phyloP scores from a whole-genome alignment of 2,797 vertebrate genomes.

The Oryzias dopingdopingensis region DNA sequence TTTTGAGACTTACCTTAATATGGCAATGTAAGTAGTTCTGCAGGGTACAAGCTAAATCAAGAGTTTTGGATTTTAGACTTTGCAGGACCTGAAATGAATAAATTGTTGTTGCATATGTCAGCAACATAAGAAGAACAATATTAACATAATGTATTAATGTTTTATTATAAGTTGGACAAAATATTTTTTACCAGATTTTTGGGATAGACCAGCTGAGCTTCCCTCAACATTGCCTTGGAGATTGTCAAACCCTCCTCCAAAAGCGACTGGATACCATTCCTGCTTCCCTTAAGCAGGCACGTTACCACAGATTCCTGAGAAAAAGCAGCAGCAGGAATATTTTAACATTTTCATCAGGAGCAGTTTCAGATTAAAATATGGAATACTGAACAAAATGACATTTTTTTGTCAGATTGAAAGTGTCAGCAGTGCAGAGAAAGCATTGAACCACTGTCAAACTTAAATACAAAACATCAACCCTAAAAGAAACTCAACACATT shows the following conservation, averaged over 20 bases:
- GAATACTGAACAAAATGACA: no score
- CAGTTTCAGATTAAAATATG: background rate
- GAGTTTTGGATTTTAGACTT: conserved; percentile 69
- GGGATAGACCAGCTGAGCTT: conserved; percentile 71
- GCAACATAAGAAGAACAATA: background rate
- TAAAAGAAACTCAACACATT: no score
- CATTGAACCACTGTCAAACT: no score
- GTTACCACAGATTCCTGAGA: conserved; percentile 46
- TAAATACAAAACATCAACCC: no score
- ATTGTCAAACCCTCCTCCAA: conserved; percentile 73
- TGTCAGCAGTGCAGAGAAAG: no score
- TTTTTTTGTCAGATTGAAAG: no score
- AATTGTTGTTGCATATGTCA: background rate
- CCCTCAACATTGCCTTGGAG: conserved; percentile 70
- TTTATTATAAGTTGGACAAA: background rate
- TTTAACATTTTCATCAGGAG: background rate
- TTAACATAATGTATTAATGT: no score
- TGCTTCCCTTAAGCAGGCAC: conserved; percentile 76
- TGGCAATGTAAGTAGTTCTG: conserved; percentile 76
- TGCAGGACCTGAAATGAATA: conserved; percentile 65
- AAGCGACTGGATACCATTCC: conserved; percentile 77
- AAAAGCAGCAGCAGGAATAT: background rate
- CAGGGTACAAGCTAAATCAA: conserved; percentile 74
- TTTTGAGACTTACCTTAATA: conserved; percentile 76
- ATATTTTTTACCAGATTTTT: conserved; percentile 68